Evolutionary conservation across 2,888 invertebrate species (phyloP).

Genomic region (Ischnura elegans): DNA sequence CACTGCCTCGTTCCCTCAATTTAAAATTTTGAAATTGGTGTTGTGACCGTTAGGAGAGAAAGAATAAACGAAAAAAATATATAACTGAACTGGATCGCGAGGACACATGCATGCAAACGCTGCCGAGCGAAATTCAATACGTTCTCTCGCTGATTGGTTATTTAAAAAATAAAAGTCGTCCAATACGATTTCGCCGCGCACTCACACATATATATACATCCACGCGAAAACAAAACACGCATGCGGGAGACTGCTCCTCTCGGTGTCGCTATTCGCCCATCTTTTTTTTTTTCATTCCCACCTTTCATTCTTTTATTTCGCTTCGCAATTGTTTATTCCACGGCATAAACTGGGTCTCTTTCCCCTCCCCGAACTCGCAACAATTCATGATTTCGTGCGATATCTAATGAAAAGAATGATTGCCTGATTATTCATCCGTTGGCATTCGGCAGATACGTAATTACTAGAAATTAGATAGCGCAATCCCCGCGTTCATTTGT

Average conservation of each 20-base stretch:
- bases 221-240: background rate
- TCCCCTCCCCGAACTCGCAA: background rate
- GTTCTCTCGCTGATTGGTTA: slow-evolving; percentile 59
- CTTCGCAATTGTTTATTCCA: slow-evolving; percentile 39
- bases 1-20: background rate
- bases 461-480: slow-evolving; percentile 49
- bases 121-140: slow-evolving; percentile 34
- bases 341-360: background rate
- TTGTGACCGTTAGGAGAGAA: slow-evolving; percentile 36
- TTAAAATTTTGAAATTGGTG: slow-evolving; percentile 36
- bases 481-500: background rate
- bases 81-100: slow-evolving; percentile 35
- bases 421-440: slow-evolving; percentile 57
- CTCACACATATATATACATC: background rate
- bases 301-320: background rate
- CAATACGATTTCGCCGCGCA: background rate
- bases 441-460: slow-evolving; percentile 25
- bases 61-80: no score
- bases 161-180: slow-evolving; percentile 47
- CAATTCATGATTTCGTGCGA: slow-evolving; percentile 5
- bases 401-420: slow-evolving; percentile 65
- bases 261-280: background rate
- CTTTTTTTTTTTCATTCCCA: background rate
- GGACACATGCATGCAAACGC: background rate
- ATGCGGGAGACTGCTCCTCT: background rate